A percentile compares a stretch with the other conserved stretches of the same genome.
Evolutionary conservation across 2,888 invertebrate species (phyloP).

Genomic region (Xestia c-nigrum): DNA sequence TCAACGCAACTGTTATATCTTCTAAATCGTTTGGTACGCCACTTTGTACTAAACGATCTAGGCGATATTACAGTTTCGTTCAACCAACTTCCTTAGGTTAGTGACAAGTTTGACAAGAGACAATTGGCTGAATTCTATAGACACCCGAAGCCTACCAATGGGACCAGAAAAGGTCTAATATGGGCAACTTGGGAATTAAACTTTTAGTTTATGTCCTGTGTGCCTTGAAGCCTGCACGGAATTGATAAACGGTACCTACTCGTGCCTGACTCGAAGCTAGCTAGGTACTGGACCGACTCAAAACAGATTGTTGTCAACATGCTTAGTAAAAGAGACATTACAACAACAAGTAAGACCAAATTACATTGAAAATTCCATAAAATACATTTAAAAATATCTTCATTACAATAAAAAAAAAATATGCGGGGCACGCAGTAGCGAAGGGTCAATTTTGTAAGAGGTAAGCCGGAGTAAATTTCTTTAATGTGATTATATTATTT

Average conservation of each 20-base stretch:
- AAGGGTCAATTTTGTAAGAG: too few relatives aligned
- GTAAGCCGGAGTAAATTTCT: too few relatives aligned
- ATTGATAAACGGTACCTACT: background rate
- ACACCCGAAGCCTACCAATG: background rate
- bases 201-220: background rate
- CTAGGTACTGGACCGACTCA: background rate
- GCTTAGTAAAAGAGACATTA: background rate
- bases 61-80: background rate
- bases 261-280: background rate
- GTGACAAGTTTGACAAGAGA: background rate
- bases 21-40: slow-evolving; percentile 31
- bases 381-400: too few relatives aligned
- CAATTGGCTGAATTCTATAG: background rate
- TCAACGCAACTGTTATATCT: slow-evolving; percentile 14
- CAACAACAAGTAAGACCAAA: background rate
- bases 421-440: too few relatives aligned
- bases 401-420: background rate
- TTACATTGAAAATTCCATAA: too few relatives aligned
- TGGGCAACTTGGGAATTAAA: background rate
- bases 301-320: background rate
- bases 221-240: background rate
- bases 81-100: background rate
- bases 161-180: background rate
- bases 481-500: too few relatives aligned
- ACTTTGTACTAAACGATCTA: too few relatives aligned